These are phyloP conservation scores for Aramus guarauna DNA, from an alignment of 2,113 vertebrate species.

Conservation along the genomic window DNA sequence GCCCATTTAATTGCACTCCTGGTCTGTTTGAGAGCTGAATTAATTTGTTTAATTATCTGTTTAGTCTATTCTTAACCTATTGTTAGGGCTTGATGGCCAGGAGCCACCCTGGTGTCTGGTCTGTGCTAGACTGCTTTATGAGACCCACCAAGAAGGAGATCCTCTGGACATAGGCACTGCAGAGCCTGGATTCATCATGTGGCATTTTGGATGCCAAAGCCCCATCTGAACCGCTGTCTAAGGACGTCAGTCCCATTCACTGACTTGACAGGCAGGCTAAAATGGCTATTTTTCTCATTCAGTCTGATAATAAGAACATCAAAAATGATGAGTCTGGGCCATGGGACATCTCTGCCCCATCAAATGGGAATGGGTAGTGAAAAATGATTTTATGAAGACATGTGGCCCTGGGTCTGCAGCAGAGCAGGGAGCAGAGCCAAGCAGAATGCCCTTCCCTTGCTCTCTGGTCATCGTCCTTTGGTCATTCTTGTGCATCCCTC, in stretches of 20 bases:
- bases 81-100: background rate
- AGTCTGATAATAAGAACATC: background rate
- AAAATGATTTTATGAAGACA: background rate
- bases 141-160: background rate
- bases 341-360: background rate
- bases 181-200: background rate
- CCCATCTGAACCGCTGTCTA: background rate
- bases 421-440: background rate
- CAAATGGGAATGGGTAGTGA: background rate
- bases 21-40: background rate
- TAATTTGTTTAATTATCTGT: constrained; percentile 53
- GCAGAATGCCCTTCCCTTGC: background rate
- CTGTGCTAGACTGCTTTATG: background rate
- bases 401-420: background rate
- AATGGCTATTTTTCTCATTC: background rate
- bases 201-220: background rate
- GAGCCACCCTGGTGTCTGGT: background rate
- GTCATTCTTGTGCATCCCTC: background rate
- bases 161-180: background rate
- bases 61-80: constrained; percentile 55
- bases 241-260: background rate
- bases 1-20: constrained; percentile 10
- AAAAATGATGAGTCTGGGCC: background rate
- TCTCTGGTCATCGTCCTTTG: background rate
- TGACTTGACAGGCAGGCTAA: background rate